A percentile compares a stretch with the other conserved stretches of the same genome.
phyloP scores from a whole-genome alignment of 2,113 vertebrate genomes.

The Pygoscelis antarcticus region DNA sequence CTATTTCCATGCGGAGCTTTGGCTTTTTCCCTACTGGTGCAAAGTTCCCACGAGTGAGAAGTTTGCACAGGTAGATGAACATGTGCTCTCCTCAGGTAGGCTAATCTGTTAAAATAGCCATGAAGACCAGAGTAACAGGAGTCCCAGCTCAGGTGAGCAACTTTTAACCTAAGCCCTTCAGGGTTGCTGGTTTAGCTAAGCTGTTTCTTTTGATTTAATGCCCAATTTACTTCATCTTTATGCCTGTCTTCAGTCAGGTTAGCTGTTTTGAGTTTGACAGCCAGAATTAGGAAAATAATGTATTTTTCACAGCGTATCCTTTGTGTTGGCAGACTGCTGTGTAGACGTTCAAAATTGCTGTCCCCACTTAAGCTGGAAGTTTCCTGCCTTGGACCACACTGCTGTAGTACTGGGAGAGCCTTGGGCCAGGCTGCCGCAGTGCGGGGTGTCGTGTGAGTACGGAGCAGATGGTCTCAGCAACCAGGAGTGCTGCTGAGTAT shows the following conservation, averaged over 20 bases:
- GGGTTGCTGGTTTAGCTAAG: neutral
- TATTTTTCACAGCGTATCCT: neutral
- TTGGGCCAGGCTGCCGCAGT: neutral
- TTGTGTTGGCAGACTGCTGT: neutral
- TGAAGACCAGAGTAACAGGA: neutral
- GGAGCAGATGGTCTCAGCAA: neutral
- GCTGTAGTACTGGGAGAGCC: neutral
- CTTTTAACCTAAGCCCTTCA: neutral
- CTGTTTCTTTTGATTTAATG: neutral
- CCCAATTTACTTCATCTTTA: neutral
- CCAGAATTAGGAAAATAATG: neutral
- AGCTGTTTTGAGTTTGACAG: neutral
- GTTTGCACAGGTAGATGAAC: neutral
- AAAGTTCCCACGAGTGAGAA: neutral
- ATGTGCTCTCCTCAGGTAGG: neutral
- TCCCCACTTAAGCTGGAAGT: neutral
- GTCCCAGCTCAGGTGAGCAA: neutral
- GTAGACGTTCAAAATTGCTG: neutral
- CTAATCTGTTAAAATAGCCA: neutral
- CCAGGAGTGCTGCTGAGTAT: neutral
- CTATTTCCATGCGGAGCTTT: rapidly evolving
- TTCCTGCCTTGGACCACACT: neutral
- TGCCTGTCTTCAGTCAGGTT: neutral
- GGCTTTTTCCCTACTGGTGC: neutral
- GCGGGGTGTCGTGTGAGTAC: neutral